These are phyloP conservation scores for Clusia tigrina DNA, from an alignment of 2,888 invertebrate genomes.

Conservation along the genomic window DNA sequence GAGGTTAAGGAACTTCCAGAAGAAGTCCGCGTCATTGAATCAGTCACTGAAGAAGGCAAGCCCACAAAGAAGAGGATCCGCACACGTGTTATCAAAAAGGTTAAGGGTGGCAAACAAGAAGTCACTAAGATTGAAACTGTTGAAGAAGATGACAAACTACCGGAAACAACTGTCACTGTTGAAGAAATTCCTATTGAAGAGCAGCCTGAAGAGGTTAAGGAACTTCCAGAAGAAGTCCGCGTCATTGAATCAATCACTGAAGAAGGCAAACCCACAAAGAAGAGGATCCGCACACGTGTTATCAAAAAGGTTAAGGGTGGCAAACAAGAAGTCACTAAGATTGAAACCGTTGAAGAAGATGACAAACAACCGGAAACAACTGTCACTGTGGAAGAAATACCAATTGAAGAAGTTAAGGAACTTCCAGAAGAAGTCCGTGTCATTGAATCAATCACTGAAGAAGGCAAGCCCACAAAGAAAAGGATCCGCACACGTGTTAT, in stretches of 20 bases:
- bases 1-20: conserved; percentile 16
- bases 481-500: conserved; percentile 27
- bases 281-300: conserved; percentile 28
- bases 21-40: conserved; percentile 25
- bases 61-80: conserved; percentile 17
- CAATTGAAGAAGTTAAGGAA: conserved; percentile 22
- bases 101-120: conserved; percentile 29
- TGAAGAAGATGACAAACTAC: conserved; percentile 10
- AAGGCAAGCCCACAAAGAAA: conserved; percentile 27
- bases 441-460: conserved; percentile 25
- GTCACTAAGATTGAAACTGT: conserved; percentile 29
- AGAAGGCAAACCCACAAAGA: conserved; percentile 29
- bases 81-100: conserved; percentile 19
- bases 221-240: conserved; percentile 29
- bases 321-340: conserved; percentile 32
- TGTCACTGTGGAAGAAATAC: conserved; percentile 30
- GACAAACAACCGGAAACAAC: conserved; percentile 27
- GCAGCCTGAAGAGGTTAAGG: conserved; percentile 19
- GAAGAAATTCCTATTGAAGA: conserved; percentile 27
- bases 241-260: conserved; percentile 27
- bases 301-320: conserved; percentile 30
- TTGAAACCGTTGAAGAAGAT: conserved; percentile 30
- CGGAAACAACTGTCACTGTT: conserved; percentile 20
- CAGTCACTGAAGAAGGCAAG: conserved; percentile 21
- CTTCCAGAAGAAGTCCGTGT: conserved; percentile 28